phyloP scores from a whole-genome alignment of 2,888 invertebrate genomes.

The Pseudolycoriella hygida region DNA sequence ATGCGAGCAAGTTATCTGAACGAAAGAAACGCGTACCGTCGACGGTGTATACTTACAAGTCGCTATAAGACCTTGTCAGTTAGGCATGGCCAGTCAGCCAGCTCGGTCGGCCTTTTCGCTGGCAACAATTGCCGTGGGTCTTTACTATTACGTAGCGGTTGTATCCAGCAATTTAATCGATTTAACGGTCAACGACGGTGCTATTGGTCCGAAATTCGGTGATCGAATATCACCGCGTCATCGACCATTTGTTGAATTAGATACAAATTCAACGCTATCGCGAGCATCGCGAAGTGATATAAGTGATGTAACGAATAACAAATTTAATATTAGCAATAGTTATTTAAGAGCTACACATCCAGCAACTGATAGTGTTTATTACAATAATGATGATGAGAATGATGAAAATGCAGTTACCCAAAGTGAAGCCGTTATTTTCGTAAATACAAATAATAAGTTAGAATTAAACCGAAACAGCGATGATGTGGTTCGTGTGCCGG shows the following conservation, averaged over 20 bases:
- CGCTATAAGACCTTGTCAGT: constrained; percentile 13
- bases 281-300: not conserved
- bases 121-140: constrained; percentile 9
- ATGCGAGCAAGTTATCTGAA: not conserved
- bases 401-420: not conserved
- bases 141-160: not conserved
- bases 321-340: constrained; percentile 5
- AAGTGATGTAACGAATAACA: constrained; percentile 2
- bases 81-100: constrained; percentile 24
- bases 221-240: constrained; percentile 21
- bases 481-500: not conserved
- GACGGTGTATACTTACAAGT: too few relatives aligned
- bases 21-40: too few relatives aligned
- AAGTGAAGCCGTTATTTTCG: not conserved
- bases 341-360: constrained; percentile 1
- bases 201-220: constrained; percentile 18
- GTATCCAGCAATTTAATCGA: not conserved
- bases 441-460: constrained; percentile 1
- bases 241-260: constrained; percentile 15
- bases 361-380: not conserved
- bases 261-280: not conserved
- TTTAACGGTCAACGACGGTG: not conserved
- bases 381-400: not conserved
- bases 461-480: not conserved
- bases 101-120: constrained; percentile 19